Conservation (phyloP, 2,888 invertebrate species). For the Mactromeris polynyma region DNA sequence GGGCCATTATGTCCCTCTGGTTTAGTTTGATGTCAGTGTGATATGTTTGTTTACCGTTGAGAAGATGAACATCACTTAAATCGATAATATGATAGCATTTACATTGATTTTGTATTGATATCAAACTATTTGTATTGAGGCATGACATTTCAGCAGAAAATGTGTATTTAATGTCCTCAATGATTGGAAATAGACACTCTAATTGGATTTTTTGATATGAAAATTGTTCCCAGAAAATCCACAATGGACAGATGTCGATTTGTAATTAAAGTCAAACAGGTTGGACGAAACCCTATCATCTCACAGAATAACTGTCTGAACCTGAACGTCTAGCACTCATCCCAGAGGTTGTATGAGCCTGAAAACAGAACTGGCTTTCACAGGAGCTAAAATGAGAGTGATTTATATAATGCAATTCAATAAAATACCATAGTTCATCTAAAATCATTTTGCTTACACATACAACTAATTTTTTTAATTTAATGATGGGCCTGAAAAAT, state of each 20-base stretch:
- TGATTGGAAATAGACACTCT: neutral
- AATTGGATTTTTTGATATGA: neutral
- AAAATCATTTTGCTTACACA: no score
- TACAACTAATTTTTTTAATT: no score
- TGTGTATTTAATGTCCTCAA: neutral
- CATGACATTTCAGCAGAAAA: slow-evolving; percentile 19
- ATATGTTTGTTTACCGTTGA: neutral
- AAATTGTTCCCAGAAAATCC: neutral
- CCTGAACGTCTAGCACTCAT: no score
- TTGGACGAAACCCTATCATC: neutral
- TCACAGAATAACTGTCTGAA: no score
- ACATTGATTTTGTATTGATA: slow-evolving; percentile 17
- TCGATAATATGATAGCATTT: slow-evolving; percentile 11
- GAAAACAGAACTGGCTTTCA: no score
- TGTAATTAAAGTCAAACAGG: neutral
- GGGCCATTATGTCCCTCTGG: no score
- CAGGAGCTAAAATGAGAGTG: no score
- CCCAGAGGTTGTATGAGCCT: no score
- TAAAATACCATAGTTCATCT: no score
- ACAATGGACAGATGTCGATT: neutral
- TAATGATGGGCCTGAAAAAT: no score
- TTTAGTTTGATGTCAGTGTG: neutral
- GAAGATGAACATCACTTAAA: neutral
- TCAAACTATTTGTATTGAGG: slow-evolving; percentile 18
- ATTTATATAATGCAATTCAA: no score